A percentile compares a stretch with the other conserved stretches of the same genome.
These are phyloP conservation scores for Argyrosomus regius DNA, from an alignment of 2,797 vertebrate species.

Conservation along the genomic window DNA sequence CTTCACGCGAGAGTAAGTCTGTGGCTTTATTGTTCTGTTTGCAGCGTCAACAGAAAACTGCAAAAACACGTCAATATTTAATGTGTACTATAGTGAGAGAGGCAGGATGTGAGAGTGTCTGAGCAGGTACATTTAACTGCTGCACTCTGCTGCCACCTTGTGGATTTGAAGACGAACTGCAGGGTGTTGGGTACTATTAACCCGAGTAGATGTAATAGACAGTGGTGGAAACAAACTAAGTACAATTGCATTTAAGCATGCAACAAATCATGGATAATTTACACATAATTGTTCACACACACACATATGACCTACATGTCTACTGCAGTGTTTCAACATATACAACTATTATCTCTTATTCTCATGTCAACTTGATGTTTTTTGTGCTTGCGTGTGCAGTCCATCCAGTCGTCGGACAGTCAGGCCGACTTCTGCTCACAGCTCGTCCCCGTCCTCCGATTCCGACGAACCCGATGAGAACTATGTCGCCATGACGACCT, in stretches of 20 bases:
- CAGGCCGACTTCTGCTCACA: conserved; percentile 89
- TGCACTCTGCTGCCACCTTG: conserved; percentile 16
- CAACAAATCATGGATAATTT: too few relatives aligned
- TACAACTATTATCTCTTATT: too few relatives aligned
- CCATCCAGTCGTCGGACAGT: conserved; percentile 60
- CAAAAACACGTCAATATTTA: conserved; percentile 12
- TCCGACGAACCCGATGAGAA: conserved; percentile 92
- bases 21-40: conserved; percentile 14
- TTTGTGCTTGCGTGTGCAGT: conserved; percentile 51
- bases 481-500: conserved; percentile 92
- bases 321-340: too few relatives aligned
- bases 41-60: neutral
- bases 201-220: too few relatives aligned
- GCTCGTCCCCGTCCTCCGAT: conserved; percentile 93
- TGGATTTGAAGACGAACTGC: neutral
- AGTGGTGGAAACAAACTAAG: too few relatives aligned
- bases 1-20: conserved; percentile 87
- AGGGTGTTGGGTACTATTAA: neutral
- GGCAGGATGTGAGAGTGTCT: neutral
- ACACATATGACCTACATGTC: too few relatives aligned
- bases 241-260: too few relatives aligned
- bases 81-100: neutral
- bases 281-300: too few relatives aligned
- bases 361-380: too few relatives aligned
- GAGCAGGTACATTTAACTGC: neutral